A percentile compares a stretch with the other conserved stretches of the same genome.
Evolutionary conservation across 2,888 invertebrate genomes (phyloP).

Genomic region (Onchidella celtica): DNA sequence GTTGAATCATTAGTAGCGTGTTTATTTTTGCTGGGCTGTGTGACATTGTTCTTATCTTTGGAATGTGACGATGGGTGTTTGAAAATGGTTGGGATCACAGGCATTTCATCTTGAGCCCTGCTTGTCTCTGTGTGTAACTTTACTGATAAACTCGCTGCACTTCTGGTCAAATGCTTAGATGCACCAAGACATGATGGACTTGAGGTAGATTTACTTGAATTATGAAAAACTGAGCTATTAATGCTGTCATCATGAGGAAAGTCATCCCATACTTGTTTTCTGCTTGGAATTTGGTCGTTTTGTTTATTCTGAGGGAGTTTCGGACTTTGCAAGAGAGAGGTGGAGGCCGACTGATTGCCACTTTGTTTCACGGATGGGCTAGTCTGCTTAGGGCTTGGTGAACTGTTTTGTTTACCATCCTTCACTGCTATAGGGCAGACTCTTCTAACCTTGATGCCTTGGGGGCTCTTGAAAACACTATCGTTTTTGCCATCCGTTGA

Average conservation of each 20-base stretch:
- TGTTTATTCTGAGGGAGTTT: background rate
- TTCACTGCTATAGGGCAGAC: background rate
- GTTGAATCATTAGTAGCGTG: background rate
- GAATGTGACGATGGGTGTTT: background rate
- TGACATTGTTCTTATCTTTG: background rate
- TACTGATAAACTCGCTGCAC: background rate
- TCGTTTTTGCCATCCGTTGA: too few species aligned
- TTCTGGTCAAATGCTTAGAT: background rate
- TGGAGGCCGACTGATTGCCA: background rate
- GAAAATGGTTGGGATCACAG: too few species aligned
- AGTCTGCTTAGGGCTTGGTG: background rate
- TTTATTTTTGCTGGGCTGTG: background rate
- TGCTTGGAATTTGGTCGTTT: background rate
- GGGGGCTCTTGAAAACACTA: slow-evolving; percentile 29
- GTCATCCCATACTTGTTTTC: too few species aligned
- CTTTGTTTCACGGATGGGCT: too few species aligned
- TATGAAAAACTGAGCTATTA: background rate
- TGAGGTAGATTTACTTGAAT: background rate
- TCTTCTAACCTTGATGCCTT: slow-evolving; percentile 6
- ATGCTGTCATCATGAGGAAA: too few species aligned
- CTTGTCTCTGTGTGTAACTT: too few species aligned
- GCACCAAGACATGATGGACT: background rate
- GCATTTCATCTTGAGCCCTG: too few species aligned
- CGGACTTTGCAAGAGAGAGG: background rate
- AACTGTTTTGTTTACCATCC: background rate